Conservation (phyloP, 2,797 vertebrate species). For the Knipowitschia caucasica region DNA sequence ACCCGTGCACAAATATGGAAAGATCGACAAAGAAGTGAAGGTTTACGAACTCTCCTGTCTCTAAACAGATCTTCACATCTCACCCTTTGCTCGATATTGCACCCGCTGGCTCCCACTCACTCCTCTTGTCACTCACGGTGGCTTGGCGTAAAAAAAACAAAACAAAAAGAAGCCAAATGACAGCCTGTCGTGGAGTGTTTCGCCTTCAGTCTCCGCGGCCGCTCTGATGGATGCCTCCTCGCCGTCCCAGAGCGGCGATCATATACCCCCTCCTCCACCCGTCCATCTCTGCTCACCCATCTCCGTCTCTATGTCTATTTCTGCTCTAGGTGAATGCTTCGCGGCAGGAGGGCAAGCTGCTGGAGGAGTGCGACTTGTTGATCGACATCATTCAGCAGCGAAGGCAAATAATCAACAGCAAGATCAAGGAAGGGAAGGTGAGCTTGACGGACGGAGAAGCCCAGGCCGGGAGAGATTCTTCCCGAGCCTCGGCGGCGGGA, state of each 20-base stretch:
- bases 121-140: conserved; percentile 30
- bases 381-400: conserved; percentile 98
- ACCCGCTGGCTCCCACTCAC: conserved; percentile 4
- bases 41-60: background rate
- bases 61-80: background rate
- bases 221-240: conserved; percentile 32
- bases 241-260: conserved; percentile 9
- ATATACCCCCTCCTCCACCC: background rate
- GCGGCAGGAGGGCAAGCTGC: conserved; percentile 90
- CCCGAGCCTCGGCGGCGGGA: background rate
- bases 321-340: conserved; percentile 75
- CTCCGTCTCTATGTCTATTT: conserved; percentile 9
- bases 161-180: conserved; percentile 20
- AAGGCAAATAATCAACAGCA: conserved; percentile 91
- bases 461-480: conserved; percentile 3
- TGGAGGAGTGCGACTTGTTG: conserved; percentile 95
- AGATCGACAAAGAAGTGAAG: background rate
- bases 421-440: conserved; percentile 99
- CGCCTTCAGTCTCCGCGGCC: conserved; percentile 76
- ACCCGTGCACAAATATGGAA: background rate
- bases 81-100: background rate
- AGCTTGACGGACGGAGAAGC: conserved; percentile 14
- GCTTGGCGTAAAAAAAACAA: conserved; percentile 17
- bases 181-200: conserved; percentile 35
- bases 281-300: conserved; percentile 32